Conservation (phyloP, 2,888 invertebrate genomes). For the Cryptops parisi region DNA sequence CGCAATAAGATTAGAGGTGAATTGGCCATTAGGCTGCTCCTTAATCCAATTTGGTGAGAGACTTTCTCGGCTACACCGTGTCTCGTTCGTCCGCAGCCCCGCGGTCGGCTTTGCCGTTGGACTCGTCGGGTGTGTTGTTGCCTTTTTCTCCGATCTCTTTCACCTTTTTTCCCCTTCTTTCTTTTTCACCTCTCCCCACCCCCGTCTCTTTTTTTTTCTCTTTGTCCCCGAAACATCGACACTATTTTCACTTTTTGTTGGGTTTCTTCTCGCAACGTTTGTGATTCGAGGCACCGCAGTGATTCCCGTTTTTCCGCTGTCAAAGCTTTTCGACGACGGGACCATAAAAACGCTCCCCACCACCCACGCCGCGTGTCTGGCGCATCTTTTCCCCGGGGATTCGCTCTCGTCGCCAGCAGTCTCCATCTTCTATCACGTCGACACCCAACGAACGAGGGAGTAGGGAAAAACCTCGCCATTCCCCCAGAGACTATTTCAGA, state of each 20-base stretch:
- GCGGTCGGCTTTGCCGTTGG: too few species aligned
- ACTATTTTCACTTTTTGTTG: neutral
- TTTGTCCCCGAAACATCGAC: neutral
- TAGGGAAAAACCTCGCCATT: too few species aligned
- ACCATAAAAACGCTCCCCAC: too few species aligned
- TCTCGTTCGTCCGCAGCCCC: neutral
- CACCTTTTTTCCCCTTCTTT: neutral
- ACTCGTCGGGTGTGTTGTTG: neutral
- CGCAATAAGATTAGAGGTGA: conserved; percentile 18
- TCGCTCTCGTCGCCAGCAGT: too few species aligned
- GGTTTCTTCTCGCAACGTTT: conserved; percentile 13
- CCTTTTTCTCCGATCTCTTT: neutral
- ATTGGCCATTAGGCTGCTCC: conserved; percentile 18
- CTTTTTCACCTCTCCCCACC: neutral
- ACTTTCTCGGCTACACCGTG: neutral
- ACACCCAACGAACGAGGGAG: too few species aligned
- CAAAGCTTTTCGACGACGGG: conserved; percentile 11
- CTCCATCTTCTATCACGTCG: too few species aligned
- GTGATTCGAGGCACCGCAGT: conserved; percentile 9
- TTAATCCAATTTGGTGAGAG: conserved; percentile 16
- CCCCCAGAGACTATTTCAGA: too few species aligned
- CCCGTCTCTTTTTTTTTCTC: neutral
- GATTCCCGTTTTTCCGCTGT: conserved; percentile 11
- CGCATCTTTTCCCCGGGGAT: too few species aligned
- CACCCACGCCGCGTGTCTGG: too few species aligned